Base-by-base conservation (phyloP, 1,140 invertebrate genomes). In the Micrasema minimum region DNA sequence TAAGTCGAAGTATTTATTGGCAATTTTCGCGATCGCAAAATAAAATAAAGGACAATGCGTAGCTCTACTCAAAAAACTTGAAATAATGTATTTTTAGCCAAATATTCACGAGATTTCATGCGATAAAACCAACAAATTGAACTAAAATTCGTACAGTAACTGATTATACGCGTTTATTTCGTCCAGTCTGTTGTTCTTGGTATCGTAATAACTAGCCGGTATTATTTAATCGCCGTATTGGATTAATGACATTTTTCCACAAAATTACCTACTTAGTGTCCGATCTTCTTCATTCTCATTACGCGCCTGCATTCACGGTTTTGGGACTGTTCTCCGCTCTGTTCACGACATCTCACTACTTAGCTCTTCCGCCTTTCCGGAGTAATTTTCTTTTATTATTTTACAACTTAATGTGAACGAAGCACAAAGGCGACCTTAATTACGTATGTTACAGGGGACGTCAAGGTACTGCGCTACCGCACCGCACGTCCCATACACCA, bases 391-490 rank as follows among this genome's bases (percentile, higher is more conserved):
- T 57, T 51, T 57, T 57, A 57, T 57, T 57, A 57, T 57, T 37
- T 57, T 57, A 35, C 53, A 12, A 57, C 53, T 57, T 57, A 35
- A 57, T 57, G 53, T 57, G 31, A 37, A 57, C 14, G 31, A 57
- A 57, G 20, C 31, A 57, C 53, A 57, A 57, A 57, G 37, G 53
- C 31, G 53, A 57, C 53, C 53, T 57, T 57, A 57, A 57, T 57
- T 51, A 57, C 14, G 14, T 38, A 20, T 22, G 9, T 31, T 20
- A 66, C 12, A 6, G 20, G 20, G n/a, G 43, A 14, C 9, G 1
- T 12, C 43, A 45, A 5, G 4, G n/a, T 14, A 14, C n/a, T 16
- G 12, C 5, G 18, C 6, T 45, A 45, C 43, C n/a, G n/a, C n/a
- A 6, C 43, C 18, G 9, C n/a, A 45, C 9, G 43, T n/a, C n/a